These are phyloP conservation scores for Hypotaenidia philippensis DNA, from an alignment of 2,797 vertebrate genomes.

Conservation along the genomic window DNA sequence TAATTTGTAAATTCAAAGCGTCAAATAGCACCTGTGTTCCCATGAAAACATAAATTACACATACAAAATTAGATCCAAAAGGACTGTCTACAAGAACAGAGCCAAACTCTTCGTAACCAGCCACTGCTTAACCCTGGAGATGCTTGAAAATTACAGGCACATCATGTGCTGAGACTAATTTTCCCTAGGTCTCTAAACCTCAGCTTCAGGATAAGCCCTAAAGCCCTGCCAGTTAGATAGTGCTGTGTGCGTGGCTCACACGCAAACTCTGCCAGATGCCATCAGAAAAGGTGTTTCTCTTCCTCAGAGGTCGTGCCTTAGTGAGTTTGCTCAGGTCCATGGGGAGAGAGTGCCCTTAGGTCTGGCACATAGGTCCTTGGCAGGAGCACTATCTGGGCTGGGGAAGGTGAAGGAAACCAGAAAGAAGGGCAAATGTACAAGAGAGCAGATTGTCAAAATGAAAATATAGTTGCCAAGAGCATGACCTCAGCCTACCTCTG, in stretches of 20 bases:
- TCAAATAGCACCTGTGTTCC: not conserved
- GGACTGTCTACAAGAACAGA: not conserved
- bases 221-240: not conserved
- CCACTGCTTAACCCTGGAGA: not conserved
- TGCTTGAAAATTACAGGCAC: not conserved
- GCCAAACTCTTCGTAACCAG: not conserved
- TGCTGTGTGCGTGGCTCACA: not conserved
- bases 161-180: not conserved
- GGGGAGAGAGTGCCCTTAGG: not conserved
- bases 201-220: not conserved
- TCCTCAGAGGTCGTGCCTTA: not conserved
- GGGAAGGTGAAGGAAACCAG: not conserved
- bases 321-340: accelerated
- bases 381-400: not conserved
- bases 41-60: not conserved
- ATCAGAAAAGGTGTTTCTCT: not conserved
- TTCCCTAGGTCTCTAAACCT: not conserved
- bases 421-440: not conserved
- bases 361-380: not conserved
- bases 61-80: not conserved
- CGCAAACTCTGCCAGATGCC: not conserved
- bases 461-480: not conserved
- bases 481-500: not conserved
- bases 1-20: not conserved
- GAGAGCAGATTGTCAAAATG: not conserved